Conservation (phyloP, 2,113 vertebrate genomes). For the Amphiprion ocellaris region DNA sequence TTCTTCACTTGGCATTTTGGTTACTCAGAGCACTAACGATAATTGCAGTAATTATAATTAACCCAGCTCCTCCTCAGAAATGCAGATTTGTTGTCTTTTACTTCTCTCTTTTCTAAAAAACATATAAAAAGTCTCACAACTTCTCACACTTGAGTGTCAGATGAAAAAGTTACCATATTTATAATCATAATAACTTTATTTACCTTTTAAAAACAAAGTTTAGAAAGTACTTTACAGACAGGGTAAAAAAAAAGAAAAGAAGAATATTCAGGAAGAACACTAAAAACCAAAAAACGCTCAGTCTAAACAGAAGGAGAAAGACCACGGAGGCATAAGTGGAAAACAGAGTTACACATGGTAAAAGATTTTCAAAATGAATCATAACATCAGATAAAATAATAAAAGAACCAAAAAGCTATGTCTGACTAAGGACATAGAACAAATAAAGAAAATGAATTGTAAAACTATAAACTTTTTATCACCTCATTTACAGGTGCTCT, state of each 20-base stretch:
- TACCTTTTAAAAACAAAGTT: no score
- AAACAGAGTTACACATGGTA: no score
- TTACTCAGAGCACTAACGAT: no score
- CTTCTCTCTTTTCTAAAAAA: not conserved
- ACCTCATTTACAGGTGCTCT: no score
- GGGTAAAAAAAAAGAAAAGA: not conserved
- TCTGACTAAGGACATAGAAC: not conserved
- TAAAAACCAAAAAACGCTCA: no score
- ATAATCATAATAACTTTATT: conserved; percentile 18
- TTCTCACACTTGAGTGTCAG: not conserved
- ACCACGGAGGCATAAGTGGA: no score
- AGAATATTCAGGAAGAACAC: no score
- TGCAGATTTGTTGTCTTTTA: not conserved
- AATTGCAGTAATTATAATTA: not conserved
- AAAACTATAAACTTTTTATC: no score
- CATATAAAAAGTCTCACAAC: not conserved
- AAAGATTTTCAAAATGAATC: no score
- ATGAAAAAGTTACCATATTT: conserved; percentile 25
- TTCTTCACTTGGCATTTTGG: no score
- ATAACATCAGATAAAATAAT: no score
- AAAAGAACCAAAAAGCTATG: not conserved
- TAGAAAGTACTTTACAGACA: not conserved
- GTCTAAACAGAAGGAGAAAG: no score
- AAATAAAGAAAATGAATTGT: not conserved
- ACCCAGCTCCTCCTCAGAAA: not conserved